Base-by-base conservation (phyloP, 2,113 vertebrate genomes). In the Piprites chloris region DNA sequence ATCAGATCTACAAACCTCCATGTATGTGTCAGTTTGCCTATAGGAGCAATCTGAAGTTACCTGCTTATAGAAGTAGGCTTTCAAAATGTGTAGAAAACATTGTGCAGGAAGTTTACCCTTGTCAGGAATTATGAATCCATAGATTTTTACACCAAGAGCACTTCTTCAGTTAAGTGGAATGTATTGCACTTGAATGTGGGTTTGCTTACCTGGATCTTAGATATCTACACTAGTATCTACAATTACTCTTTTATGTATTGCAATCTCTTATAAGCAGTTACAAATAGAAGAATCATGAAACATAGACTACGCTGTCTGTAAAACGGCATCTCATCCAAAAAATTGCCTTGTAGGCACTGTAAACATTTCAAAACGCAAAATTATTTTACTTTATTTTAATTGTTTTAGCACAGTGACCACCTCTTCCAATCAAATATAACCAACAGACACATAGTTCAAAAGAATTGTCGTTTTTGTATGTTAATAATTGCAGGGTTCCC, bases 1-100 rank as follows among this genome's bases (percentile, higher is more conserved):
- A 87, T 87, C 87, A 93, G 50, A 93, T 94, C 93, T 93, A 39
- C 81, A 91, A 91, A 77, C 58, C 77, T 67, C 78, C 62, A n/a
- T n/a, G 55, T 33, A 11, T 37, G 28, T 66, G 27, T 44, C 8
- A 1, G 47, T 85, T 39, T 84, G 75, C 47, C 61, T 47, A 8
- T 7, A 71, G 56, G 19, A 95, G 35, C 33, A 66, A 37, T 14
- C 35, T 53, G 53, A 89, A 79, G 28, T 62, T 67, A 49, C 12
- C 41, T 55, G 18, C 50, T 52, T 58, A 50, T 9, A 80, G 67
- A 76, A 73, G 6, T 2, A 67, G 15, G n/a, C 39, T 39, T 89
- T 82, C 41, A 85, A 72, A 85, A 49, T 1, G 4, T 20, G 21
- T 49, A 74, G 19, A 79, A 69, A 91, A 89, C 7, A 37, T 0